A percentile compares a stretch with the other conserved stretches of the same genome.
Evolutionary conservation across 2,888 invertebrate genomes (phyloP).

Genomic region (Hydriomena furcata): DNA sequence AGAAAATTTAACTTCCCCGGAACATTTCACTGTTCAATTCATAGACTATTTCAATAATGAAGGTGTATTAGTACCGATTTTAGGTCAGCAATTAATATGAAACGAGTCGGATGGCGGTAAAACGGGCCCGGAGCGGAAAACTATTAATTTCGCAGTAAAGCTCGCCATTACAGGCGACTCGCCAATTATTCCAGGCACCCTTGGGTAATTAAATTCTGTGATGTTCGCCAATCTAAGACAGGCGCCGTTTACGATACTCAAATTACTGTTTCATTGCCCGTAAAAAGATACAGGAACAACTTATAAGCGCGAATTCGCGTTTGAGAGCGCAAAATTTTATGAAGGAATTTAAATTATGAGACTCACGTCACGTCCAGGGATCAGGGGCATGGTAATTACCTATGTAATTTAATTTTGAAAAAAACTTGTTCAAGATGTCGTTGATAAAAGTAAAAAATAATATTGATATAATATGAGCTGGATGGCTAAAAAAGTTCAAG

Average conservation of each 20-base stretch:
- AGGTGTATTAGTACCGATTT: slow-evolving; percentile 56
- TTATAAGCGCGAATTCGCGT: slow-evolving; percentile 48
- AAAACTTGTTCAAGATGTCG: no score
- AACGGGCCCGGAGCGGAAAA: slow-evolving; percentile 65
- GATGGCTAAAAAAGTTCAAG: no score
- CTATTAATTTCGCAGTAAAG: slow-evolving; percentile 79
- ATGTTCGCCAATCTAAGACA: slow-evolving; percentile 77
- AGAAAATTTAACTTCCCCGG: slow-evolving; percentile 23
- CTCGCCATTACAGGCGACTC: slow-evolving; percentile 71
- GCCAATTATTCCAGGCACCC: slow-evolving; percentile 77
- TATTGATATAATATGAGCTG: no score
- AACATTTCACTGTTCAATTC: slow-evolving; percentile 35
- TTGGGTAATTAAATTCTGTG: slow-evolving; percentile 78
- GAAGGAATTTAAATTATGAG: slow-evolving; percentile 29
- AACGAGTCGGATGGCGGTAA: slow-evolving; percentile 55
- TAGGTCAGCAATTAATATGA: slow-evolving; percentile 70
- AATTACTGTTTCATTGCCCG: slow-evolving; percentile 74
- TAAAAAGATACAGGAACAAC: slow-evolving; percentile 63
- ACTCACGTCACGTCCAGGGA: background rate
- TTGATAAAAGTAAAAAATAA: no score
- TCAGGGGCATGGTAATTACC: no score
- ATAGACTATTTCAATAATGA: slow-evolving; percentile 47
- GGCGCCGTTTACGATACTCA: slow-evolving; percentile 75
- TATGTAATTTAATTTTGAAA: no score
- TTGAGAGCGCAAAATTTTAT: slow-evolving; percentile 27